phyloP scores from a whole-genome alignment of 2,113 vertebrate genomes.

The Sceloporus tristichus region DNA sequence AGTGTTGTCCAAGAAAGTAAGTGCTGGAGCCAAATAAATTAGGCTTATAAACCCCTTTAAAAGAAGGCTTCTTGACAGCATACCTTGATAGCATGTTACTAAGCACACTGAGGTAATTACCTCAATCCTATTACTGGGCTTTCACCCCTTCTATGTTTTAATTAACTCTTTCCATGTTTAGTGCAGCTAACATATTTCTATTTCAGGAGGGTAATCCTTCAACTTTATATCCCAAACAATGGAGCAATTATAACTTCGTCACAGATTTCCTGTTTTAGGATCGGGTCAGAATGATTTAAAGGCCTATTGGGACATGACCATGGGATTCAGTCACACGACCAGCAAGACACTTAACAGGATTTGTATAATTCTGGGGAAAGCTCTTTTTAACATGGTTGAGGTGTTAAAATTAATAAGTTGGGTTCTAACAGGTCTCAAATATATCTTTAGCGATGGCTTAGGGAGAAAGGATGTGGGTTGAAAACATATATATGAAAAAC shows the following conservation, averaged over 20 bases:
- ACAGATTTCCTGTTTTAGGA: constrained; percentile 29
- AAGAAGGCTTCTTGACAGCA: constrained; percentile 31
- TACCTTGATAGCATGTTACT: constrained; percentile 46
- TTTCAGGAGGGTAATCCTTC: constrained; percentile 47
- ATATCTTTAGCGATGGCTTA: background rate
- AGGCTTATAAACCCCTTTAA: constrained; percentile 43
- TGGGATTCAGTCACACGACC: constrained; percentile 27
- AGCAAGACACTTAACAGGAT: constrained; percentile 30
- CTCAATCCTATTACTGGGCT: constrained; percentile 32
- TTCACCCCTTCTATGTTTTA: constrained; percentile 40
- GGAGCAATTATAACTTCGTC: constrained; percentile 33
- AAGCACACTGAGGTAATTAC: constrained; percentile 50
- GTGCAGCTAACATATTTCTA: constrained; percentile 13
- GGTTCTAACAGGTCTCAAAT: background rate
- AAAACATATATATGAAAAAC: background rate
- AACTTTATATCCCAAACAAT: constrained; percentile 52
- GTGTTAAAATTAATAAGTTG: constrained; percentile 22
- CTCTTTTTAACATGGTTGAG: constrained; percentile 21
- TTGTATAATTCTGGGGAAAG: constrained; percentile 37
- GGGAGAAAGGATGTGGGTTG: background rate
- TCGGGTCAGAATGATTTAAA: constrained; percentile 50
- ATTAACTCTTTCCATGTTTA: constrained; percentile 30
- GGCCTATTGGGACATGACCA: constrained; percentile 23
- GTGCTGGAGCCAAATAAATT: constrained; percentile 42
- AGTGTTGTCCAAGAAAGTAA: constrained; percentile 44